phyloP scores from a whole-genome alignment of 2,797 vertebrate species.

The Rhynchotus rufescens region DNA sequence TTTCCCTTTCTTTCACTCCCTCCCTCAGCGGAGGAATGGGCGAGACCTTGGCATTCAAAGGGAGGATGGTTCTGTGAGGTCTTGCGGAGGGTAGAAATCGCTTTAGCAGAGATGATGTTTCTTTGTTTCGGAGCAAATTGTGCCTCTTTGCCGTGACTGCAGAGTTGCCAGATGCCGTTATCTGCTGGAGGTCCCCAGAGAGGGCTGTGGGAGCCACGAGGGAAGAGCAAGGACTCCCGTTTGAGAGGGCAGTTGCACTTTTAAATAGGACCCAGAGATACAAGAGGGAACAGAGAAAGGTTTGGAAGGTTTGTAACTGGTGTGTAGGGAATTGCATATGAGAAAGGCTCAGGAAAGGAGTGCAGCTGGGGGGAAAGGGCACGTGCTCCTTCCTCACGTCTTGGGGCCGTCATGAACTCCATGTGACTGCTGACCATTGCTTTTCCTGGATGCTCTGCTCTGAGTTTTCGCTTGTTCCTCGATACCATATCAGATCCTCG shows the following conservation, averaged over 20 bases:
- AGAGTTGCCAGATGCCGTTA: conserved; percentile 61
- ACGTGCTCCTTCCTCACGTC: not conserved
- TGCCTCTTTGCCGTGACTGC: conserved; percentile 10
- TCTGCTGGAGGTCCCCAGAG: conserved; percentile 35
- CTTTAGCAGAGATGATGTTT: conserved; percentile 70
- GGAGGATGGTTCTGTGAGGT: conserved; percentile 73
- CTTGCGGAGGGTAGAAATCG: conserved; percentile 65
- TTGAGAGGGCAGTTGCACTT: not conserved
- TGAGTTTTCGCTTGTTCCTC: conserved; percentile 5
- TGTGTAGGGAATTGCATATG: not conserved
- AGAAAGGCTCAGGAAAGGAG: not conserved
- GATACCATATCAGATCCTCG: not conserved
- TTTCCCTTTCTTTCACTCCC: conserved; percentile 61
- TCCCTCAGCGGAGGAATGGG: conserved; percentile 64
- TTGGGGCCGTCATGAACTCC: not conserved
- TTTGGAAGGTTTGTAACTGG: not conserved
- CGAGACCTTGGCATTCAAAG: conserved; percentile 75
- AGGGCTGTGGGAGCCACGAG: not conserved
- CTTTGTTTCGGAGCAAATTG: conserved; percentile 70
- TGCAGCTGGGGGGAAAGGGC: not conserved
- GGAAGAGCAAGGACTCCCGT: not conserved
- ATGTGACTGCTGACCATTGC: not conserved
- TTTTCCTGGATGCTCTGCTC: not conserved
- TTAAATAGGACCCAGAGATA: not conserved
- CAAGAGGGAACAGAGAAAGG: not conserved